These are phyloP conservation scores for Halisarca cf. caerulea DNA, from an alignment of 37 sponge, comb jelly and placozoan species.

Conservation along the genomic window DNA sequence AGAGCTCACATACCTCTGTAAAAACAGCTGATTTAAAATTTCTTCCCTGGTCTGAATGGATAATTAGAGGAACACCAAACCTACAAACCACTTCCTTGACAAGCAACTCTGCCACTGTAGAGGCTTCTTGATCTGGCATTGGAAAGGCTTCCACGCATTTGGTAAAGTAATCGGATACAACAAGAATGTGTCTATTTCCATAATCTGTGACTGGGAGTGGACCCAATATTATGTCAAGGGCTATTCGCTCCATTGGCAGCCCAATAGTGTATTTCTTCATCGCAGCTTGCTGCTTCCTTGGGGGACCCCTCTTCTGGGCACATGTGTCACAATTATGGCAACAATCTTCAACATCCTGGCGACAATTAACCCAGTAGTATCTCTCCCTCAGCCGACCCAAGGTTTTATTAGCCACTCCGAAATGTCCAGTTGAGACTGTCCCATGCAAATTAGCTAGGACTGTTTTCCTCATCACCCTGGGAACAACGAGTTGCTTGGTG, in stretches of 20 bases:
- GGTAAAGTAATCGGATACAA: conserved; percentile 2
- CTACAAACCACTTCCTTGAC: conserved; percentile 25
- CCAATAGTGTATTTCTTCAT: conserved; percentile 19
- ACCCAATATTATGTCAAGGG: conserved; percentile 24
- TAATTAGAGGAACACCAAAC: conserved; percentile 14
- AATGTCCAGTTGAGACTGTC: conserved; percentile 58
- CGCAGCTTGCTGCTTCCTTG: background rate
- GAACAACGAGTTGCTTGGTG: too few species aligned
- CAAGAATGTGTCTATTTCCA: background rate
- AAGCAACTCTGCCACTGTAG: conserved; percentile 20
- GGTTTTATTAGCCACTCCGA: conserved; percentile 36
- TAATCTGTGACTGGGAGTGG: conserved; percentile 5
- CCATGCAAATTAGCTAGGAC: too few species aligned
- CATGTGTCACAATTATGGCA: conserved; percentile 9
- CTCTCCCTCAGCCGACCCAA: background rate
- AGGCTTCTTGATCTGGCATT: conserved; percentile 29
- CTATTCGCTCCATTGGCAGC: conserved; percentile 33
- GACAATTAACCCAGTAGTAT: background rate
- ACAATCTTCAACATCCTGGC: background rate
- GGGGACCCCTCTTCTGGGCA: conserved; percentile 16
- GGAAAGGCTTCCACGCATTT: background rate
- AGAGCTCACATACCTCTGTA: conserved; percentile 18
- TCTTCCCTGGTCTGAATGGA: conserved; percentile 47
- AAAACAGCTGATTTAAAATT: conserved; percentile 36
- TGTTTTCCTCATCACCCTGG: too few species aligned